These are phyloP conservation scores for Syrrhaptes paradoxus DNA, from an alignment of 2,113 vertebrate species.

Conservation along the genomic window DNA sequence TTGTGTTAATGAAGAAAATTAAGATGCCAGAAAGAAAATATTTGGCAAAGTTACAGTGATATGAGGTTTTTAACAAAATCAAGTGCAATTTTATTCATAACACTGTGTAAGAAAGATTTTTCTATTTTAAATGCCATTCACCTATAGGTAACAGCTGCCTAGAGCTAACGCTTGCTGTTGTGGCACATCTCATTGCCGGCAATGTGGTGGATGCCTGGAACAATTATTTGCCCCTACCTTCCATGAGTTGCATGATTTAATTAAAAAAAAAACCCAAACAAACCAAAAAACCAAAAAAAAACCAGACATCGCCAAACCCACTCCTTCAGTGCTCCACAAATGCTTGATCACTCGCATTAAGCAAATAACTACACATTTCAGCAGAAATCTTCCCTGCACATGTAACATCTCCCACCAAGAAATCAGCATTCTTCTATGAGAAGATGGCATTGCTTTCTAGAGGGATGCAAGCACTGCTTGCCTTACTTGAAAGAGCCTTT, in stretches of 20 bases:
- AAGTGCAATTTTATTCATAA: constrained; percentile 85
- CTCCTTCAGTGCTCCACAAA: not conserved
- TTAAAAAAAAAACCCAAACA: not conserved
- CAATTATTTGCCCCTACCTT: constrained; percentile 62
- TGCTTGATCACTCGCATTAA: constrained; percentile 5
- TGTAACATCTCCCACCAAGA: not conserved
- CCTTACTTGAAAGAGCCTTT: constrained; percentile 48
- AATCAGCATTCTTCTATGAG: not conserved
- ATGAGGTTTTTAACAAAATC: constrained; percentile 72
- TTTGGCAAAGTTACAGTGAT: constrained; percentile 71
- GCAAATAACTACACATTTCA: constrained; percentile 1
- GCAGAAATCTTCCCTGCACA: not conserved
- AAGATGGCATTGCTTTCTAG: not conserved
- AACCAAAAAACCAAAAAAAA: not conserved
- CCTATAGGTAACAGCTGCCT: constrained; percentile 65
- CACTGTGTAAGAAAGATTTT: constrained; percentile 79
- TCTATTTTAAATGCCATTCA: constrained; percentile 81
- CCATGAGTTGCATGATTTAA: constrained; percentile 11
- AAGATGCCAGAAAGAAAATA: constrained; percentile 37
- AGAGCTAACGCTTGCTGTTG: constrained; percentile 59
- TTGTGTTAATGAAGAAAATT: constrained; percentile 29
- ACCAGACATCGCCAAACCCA: not conserved
- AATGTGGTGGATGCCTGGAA: constrained; percentile 75
- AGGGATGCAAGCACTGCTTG: not conserved
- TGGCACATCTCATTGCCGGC: constrained; percentile 81